Evolutionary conservation across 2,113 vertebrate species (phyloP).

Genomic region (Dasyprocta punctata): DNA sequence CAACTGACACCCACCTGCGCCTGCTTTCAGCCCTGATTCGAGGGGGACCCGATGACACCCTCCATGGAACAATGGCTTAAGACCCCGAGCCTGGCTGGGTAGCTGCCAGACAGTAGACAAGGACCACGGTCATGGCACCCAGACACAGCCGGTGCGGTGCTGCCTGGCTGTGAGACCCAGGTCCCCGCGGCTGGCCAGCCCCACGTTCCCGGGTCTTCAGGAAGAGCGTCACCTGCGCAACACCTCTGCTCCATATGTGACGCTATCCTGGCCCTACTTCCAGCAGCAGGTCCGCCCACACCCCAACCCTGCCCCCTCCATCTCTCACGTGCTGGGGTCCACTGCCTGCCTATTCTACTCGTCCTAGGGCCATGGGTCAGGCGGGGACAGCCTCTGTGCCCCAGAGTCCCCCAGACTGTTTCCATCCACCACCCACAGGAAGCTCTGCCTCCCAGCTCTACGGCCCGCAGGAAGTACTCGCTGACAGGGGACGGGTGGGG

Average conservation of each 20-base stretch:
- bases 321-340: background rate
- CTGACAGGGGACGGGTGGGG: background rate
- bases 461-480: background rate
- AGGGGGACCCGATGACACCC: background rate
- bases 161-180: background rate
- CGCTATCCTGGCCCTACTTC: background rate
- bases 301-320: background rate
- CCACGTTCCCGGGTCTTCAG: background rate
- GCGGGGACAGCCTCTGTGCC: background rate
- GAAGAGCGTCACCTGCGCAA: background rate
- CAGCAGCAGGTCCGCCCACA: background rate
- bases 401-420: background rate
- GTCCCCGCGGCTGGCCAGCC: background rate
- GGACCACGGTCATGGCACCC: background rate
- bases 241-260: background rate
- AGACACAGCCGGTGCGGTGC: background rate
- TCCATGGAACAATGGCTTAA: background rate
- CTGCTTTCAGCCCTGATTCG: background rate
- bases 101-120: background rate
- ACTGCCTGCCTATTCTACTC: background rate
- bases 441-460: background rate
- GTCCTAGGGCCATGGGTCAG: background rate
- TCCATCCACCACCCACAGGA: background rate
- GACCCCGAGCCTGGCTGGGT: background rate
- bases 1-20: background rate